Percentiles rank a stretch among this genome's conserved stretches.
phyloP scores from a whole-genome alignment of 2,888 invertebrate species.

The Tenthredo mesomela region DNA sequence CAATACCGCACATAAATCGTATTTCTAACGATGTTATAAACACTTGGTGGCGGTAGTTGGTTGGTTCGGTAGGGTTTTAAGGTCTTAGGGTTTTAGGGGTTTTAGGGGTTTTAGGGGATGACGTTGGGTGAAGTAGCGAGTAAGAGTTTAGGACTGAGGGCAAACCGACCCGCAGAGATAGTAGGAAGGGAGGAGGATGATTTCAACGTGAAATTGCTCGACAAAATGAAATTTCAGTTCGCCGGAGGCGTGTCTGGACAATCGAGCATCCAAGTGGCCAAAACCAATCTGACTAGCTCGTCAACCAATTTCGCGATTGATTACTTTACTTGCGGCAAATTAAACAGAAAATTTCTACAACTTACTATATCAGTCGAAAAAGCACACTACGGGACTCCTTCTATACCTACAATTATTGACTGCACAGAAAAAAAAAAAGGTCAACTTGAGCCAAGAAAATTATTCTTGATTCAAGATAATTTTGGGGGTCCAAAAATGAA shows the following conservation, averaged over 20 bases:
- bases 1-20: constrained; percentile 30
- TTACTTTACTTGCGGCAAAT: constrained; percentile 72
- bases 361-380: background rate
- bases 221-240: constrained; percentile 77
- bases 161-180: background rate
- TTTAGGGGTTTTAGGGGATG: constrained; percentile 38
- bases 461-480: too few species aligned
- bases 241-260: constrained; percentile 77
- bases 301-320: constrained; percentile 75
- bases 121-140: constrained; percentile 14
- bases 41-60: constrained; percentile 36
- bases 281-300: constrained; percentile 74
- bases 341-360: constrained; percentile 12
- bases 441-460: too few species aligned
- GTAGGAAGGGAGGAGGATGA: constrained; percentile 67
- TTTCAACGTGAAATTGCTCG: constrained; percentile 77
- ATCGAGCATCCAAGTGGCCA: constrained; percentile 76
- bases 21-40: constrained; percentile 35
- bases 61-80: constrained; percentile 18
- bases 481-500: too few species aligned
- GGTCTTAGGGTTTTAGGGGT: constrained; percentile 17
- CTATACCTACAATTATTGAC: too few species aligned
- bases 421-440: too few species aligned
- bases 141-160: background rate
- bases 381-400: too few species aligned